Evolutionary conservation across 2,113 vertebrate genomes (phyloP).

Genomic region (Blennius ocellaris): DNA sequence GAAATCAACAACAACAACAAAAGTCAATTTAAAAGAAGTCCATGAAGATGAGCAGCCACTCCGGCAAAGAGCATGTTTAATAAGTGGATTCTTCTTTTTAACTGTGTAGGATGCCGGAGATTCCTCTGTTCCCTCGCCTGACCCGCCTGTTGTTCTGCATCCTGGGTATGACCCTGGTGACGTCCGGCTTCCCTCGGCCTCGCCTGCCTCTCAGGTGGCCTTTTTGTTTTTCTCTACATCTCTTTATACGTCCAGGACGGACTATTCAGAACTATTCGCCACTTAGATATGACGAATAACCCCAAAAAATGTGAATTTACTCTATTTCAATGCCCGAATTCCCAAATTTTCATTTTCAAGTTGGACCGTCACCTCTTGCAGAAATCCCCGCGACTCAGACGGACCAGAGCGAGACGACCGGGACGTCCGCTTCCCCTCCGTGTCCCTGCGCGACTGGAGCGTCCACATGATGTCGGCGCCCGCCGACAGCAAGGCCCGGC

Average conservation of each 20-base stretch:
- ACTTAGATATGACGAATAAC: not conserved
- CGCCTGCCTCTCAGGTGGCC: slow-evolving; percentile 62
- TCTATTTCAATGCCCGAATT: no score
- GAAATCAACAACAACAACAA: no score
- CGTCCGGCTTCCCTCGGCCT: slow-evolving; percentile 74
- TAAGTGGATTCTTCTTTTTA: no score
- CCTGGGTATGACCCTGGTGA: slow-evolving; percentile 64
- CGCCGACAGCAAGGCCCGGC: slow-evolving; percentile 45
- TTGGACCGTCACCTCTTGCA: slow-evolving; percentile 10
- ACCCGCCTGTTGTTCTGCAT: slow-evolving; percentile 67
- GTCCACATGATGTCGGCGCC: slow-evolving; percentile 73
- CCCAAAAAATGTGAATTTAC: not conserved
- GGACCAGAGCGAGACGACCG: slow-evolving; percentile 60
- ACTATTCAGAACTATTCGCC: no score
- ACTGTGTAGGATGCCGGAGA: slow-evolving; percentile 66
- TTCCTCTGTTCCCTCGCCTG: slow-evolving; percentile 24
- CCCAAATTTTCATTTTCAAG: no score
- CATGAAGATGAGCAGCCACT: no score
- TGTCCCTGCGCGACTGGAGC: slow-evolving; percentile 77
- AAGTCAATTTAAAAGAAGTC: no score
- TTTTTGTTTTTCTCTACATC: not conserved
- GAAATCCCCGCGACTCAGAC: slow-evolving; percentile 46
- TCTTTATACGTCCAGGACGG: not conserved
- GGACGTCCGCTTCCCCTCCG: slow-evolving; percentile 73
- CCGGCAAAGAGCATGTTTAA: no score